Conservation (phyloP, 2,113 vertebrate genomes). For the Orientallactaga bullata region DNA sequence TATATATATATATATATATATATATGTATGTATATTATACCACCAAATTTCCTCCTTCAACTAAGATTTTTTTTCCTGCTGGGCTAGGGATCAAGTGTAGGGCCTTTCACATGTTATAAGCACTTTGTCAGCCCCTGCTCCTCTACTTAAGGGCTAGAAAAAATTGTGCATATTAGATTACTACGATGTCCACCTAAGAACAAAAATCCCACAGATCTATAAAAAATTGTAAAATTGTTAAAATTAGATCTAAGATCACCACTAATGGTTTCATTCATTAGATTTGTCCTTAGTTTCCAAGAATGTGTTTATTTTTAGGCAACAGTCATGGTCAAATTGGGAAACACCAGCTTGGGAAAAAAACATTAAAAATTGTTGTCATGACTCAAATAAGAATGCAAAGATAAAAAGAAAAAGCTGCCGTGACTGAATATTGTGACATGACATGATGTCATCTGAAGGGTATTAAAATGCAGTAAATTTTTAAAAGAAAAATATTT, state of each 20-base stretch:
- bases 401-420: slow-evolving; percentile 67
- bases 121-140: background rate
- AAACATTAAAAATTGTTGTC: slow-evolving; percentile 41
- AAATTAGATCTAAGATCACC: slow-evolving; percentile 52
- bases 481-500: slow-evolving; percentile 55
- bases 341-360: slow-evolving; percentile 51
- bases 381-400: slow-evolving; percentile 58
- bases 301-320: slow-evolving; percentile 54
- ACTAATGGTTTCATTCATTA: slow-evolving; percentile 31
- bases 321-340: slow-evolving; percentile 43
- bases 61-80: background rate
- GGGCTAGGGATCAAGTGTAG: too few species aligned
- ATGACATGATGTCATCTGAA: slow-evolving; percentile 51
- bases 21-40: too few species aligned
- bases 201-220: background rate
- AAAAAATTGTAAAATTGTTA: slow-evolving; percentile 30
- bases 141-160: background rate
- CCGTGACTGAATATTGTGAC: slow-evolving; percentile 62
- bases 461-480: slow-evolving; percentile 36
- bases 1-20: too few species aligned
- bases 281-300: slow-evolving; percentile 49
- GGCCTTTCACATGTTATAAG: too few species aligned
- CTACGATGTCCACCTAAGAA: background rate
- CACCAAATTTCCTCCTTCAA: background rate
- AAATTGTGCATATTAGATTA: background rate